Base-by-base conservation (phyloP, 2,113 vertebrate species). In the Alectura lathami region DNA sequence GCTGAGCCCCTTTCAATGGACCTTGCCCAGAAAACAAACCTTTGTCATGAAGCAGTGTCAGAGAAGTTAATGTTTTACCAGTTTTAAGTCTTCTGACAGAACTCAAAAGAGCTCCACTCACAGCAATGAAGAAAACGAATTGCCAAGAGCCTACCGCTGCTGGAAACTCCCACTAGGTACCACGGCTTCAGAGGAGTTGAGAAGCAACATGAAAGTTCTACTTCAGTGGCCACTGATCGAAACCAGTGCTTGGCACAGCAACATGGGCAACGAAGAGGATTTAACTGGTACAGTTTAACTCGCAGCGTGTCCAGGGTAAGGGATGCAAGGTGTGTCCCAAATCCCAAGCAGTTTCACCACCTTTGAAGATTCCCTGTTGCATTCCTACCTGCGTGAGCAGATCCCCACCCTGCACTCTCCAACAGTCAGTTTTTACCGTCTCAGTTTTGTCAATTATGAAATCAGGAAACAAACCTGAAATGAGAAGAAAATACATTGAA, bases 391-490 rank as follows among this genome's bases (percentile, higher is more conserved):
- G 95, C 91, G 50, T 34, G 32, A 89, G 94, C 79, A 82, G 91
- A 96, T 64, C 95, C 76, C 36, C 94, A 64, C 93, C 80, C 68
- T 73, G 73, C 57, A 92, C 82, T 51, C 43, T 60, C 84, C 74
- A 54, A 67, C 56, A 85, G 82, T 72, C 89, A 77, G 93, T 59
- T 45, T 54, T 83, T 89, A 97, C 86, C 0, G n/a, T 54, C 67
- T 76, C 87, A 85, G 88, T 72, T 96, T 76, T 59, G 88, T 26
- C 83, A 97, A 32, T 67, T 95, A 96, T 4, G 78, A 96, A 92
- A 92, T 81, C 91, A 94, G 91, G 95, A 96, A 92, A 51, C 80
- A 96, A 94, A 88, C 93, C 98, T 98, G 96, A 27, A 98, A 97
- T 13, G 42, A 98, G 73, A 97, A 70, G 50, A 97, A 94, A 95